Percentiles rank a stretch among this genome's conserved stretches.
Evolutionary conservation across 2,888 invertebrate species (phyloP).

Genomic region (Phalera bucephala): DNA sequence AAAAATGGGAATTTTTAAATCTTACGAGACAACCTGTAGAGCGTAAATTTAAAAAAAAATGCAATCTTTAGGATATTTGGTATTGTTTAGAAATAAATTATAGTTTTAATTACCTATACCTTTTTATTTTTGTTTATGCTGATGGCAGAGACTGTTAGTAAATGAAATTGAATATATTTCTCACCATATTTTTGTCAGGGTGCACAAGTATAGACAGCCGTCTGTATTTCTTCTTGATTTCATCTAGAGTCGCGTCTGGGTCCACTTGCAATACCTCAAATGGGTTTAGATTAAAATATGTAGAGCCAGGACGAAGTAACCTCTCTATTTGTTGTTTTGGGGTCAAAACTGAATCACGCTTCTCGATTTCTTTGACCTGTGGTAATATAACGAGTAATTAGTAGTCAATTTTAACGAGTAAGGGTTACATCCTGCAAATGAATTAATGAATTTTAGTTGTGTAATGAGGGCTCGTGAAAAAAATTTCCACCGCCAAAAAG

Average conservation of each 20-base stretch:
- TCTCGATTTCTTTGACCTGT: constrained; percentile 99
- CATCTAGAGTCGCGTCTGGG: constrained; percentile 93
- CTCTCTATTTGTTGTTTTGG: constrained; percentile 98
- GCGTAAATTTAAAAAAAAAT: too few relatives aligned
- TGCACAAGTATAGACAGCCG: constrained; percentile 98
- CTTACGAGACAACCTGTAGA: too few relatives aligned
- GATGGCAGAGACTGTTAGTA: too few relatives aligned
- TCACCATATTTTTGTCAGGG: constrained; percentile 96
- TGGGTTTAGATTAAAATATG: constrained; percentile 99
- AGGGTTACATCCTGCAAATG: too few relatives aligned
- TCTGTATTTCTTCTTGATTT: constrained; percentile 98
- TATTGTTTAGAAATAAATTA: too few relatives aligned
- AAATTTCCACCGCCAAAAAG: too few relatives aligned
- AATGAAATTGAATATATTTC: too few relatives aligned
- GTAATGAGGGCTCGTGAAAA: neutral
- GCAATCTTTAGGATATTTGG: too few relatives aligned
- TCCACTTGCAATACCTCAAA: constrained; percentile 96
- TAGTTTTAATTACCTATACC: too few relatives aligned
- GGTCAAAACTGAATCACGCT: constrained; percentile 97
- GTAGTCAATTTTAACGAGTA: neutral
- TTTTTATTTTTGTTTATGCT: too few relatives aligned
- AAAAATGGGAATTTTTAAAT: constrained; percentile 2
- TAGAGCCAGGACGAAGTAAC: constrained; percentile 96
- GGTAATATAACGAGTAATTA: neutral
- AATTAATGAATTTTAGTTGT: neutral